Conservation (phyloP, 2,113 vertebrate species). For the Chauna torquata region DNA sequence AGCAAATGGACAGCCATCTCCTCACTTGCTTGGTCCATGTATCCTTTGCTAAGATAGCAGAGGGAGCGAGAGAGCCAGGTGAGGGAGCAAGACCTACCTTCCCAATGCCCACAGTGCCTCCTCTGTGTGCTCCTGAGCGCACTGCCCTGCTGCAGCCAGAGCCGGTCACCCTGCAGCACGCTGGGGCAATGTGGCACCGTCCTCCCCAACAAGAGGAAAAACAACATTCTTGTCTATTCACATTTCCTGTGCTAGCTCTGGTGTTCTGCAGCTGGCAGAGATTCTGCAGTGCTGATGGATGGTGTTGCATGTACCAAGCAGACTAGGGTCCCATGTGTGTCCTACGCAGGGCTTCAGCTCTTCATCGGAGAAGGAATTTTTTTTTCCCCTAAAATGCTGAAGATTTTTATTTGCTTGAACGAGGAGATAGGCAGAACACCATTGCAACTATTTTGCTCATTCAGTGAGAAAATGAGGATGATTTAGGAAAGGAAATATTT, state of each 20-base stretch:
- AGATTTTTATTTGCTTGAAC: not conserved
- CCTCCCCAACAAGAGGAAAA: fast-evolving
- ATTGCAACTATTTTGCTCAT: not conserved
- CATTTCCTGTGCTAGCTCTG: not conserved
- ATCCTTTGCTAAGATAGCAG: not conserved
- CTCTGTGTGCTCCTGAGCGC: fast-evolving
- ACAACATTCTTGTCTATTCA: fast-evolving
- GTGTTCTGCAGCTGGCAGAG: no score
- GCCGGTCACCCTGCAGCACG: fast-evolving
- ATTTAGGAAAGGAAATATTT: not conserved
- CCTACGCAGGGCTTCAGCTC: not conserved
- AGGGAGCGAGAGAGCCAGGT: fast-evolving
- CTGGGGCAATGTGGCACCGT: fast-evolving
- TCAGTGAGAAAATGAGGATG: not conserved
- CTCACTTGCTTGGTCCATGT: not conserved
- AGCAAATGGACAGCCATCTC: fast-evolving
- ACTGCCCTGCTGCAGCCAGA: not conserved
- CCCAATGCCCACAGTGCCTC: not conserved
- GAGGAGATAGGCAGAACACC: not conserved
- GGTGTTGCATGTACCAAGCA: fast-evolving
- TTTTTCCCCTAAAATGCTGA: not conserved
- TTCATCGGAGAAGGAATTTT: fast-evolving
- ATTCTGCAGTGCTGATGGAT: fast-evolving
- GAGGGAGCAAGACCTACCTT: not conserved
- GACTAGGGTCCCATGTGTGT: fast-evolving